Evolutionary conservation across 1,140 invertebrate genomes (phyloP), one percentile per base, ranked within the genome.

Genomic region (Drosophila biarmipes): DNA sequence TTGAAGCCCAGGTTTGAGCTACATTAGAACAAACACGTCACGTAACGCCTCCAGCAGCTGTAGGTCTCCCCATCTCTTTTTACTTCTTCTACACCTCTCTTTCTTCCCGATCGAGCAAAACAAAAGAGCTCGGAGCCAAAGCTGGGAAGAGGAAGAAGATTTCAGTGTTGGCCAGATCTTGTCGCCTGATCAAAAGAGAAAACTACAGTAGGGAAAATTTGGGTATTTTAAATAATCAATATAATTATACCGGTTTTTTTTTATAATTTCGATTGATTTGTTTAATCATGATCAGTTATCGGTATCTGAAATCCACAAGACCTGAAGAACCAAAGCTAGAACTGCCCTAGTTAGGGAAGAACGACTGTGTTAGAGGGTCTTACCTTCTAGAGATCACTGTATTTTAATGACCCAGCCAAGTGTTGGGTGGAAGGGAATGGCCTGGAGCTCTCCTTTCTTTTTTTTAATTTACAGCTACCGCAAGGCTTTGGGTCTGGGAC

Each of bases 1-100:
- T 59, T 56, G 19, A 74, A 64, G 38, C 49, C 29, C 34, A 55
- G 29, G 34, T 48, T 76, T 68, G 73, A 76, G 73, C 54, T 76
- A 77, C 73, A 68, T 76, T 77, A 68, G 73, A 77, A 77, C 73
- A 69, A 85, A 85, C 77, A 82, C 68, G 61, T 81, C 80, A 84
- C 80, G 80, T 84, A 84, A 79, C 80, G 80, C 80, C 80, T 71
- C 63, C 68, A 68, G 66, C 40, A 68, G 51, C 17, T 69, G 66
- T 38, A 51, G 45, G 43, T 64, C 35, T 64, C 31, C 27, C 59
- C 29, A 46, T 42, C 15, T 46, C 42, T 21, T 64, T 29, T 31
- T 38, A 15, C 35, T 17, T 40, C 17, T 29, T 12, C 11, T 17
- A 15, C 12, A 57, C 29, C 34, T 38, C 17, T 10, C 24, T 24